Percentiles rank a stretch among this genome's conserved stretches.
Evolutionary conservation across 2,888 invertebrate species (phyloP).

Genomic region (Tetropium fuscum): DNA sequence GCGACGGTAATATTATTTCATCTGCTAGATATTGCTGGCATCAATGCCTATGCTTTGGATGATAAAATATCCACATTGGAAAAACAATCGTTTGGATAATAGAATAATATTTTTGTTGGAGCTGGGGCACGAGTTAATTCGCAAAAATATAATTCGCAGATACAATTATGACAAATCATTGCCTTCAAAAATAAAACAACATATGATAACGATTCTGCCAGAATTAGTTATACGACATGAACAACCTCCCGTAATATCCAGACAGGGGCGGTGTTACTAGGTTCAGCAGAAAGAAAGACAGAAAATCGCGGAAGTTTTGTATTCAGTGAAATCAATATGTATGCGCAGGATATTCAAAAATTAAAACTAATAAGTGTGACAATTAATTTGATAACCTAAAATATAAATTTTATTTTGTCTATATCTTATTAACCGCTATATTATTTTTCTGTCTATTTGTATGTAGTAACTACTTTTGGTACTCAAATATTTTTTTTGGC

Average conservation of each 20-base stretch:
- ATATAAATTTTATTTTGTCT: too few relatives aligned
- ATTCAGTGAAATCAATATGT: neutral
- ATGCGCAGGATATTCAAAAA: neutral
- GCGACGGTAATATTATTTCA: conserved; percentile 43
- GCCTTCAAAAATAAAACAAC: neutral
- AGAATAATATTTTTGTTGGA: conserved; percentile 37
- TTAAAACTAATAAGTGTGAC: too few relatives aligned
- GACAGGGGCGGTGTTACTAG: neutral
- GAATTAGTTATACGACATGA: neutral
- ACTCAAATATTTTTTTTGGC: too few relatives aligned
- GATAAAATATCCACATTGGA: conserved; percentile 29
- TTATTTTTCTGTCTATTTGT: too few relatives aligned
- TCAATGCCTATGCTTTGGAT: conserved; percentile 36
- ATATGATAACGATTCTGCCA: neutral
- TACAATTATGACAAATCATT: neutral
- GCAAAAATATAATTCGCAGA: conserved; percentile 22
- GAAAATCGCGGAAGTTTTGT: neutral
- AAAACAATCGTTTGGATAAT: conserved; percentile 27
- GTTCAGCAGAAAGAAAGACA: neutral
- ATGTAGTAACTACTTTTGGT: too few relatives aligned
- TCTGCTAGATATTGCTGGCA: conserved; percentile 37
- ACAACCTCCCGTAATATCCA: neutral
- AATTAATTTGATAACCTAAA: too few relatives aligned
- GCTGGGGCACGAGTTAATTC: conserved; percentile 30
- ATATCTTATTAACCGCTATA: too few relatives aligned